Evolutionary conservation across 1,140 invertebrate species (phyloP).

Genomic region (Drosophila tani): DNA sequence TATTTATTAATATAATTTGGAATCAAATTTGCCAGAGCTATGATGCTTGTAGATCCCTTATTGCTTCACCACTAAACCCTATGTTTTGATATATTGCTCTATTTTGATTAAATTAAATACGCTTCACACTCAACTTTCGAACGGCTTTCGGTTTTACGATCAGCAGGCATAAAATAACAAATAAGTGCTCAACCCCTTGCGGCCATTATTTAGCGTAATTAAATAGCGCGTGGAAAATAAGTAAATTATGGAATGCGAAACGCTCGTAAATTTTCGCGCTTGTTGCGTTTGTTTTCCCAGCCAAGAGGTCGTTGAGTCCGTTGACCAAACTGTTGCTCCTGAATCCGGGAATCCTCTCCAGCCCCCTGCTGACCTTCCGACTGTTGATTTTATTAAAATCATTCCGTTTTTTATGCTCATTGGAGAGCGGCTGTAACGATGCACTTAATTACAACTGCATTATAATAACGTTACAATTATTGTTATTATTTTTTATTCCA

Average conservation of each 20-base stretch:
- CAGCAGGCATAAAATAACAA: conserved; percentile 27
- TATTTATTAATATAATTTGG: neutral
- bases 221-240: conserved; percentile 54
- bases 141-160: conserved; percentile 6
- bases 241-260: conserved; percentile 58
- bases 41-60: no score
- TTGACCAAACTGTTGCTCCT: conserved; percentile 56
- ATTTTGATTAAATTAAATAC: neutral
- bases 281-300: conserved; percentile 22
- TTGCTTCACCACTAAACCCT: neutral
- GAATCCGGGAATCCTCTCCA: neutral
- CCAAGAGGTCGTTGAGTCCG: conserved; percentile 36
- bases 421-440: conserved; percentile 22
- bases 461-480: conserved; percentile 65
- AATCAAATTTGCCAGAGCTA: neutral
- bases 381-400: conserved; percentile 59
- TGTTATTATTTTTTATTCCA: conserved; percentile 56
- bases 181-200: conserved; percentile 9
- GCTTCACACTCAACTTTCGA: neutral
- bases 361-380: conserved; percentile 26
- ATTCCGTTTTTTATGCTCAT: conserved; percentile 41
- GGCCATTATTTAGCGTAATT: conserved; percentile 56
- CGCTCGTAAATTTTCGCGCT: conserved; percentile 48
- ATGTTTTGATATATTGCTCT: neutral
- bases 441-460: conserved; percentile 65